Evolutionary conservation across 2,888 invertebrate species (phyloP).

Genomic region (Ptychoptera contaminata): DNA sequence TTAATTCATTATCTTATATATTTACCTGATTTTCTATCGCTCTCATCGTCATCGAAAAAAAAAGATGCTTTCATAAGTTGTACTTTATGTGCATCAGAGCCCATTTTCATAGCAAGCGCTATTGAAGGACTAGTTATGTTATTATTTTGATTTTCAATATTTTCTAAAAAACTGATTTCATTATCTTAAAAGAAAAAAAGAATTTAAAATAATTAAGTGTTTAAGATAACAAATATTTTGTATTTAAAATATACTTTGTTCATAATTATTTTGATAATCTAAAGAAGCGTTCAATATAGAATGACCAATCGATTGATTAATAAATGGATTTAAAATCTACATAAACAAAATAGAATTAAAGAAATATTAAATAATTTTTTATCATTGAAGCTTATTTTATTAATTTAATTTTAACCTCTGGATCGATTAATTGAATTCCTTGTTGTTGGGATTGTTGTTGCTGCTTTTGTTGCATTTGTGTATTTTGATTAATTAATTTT

Average conservation of each 20-base stretch:
- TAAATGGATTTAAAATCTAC: no score
- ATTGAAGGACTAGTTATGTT: conserved; percentile 40
- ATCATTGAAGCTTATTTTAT: no score
- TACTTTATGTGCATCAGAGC: conserved; percentile 48
- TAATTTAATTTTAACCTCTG: background rate
- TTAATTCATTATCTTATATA: background rate
- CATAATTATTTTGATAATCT: no score
- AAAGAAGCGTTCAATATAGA: no score
- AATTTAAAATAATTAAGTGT: no score
- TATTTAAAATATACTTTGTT: no score
- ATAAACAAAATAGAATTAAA: no score
- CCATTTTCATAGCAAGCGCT: conserved; percentile 42
- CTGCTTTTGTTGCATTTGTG: background rate
- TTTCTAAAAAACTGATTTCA: conserved; percentile 13
- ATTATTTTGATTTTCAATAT: conserved; percentile 11
- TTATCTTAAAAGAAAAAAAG: conserved; percentile 16
- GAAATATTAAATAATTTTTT: no score
- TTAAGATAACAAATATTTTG: no score
- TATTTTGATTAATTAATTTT: conserved; percentile 15
- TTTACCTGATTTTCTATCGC: background rate
- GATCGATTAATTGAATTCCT: background rate
- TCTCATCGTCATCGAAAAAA: conserved; percentile 28
- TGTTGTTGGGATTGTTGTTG: background rate
- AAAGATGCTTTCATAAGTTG: conserved; percentile 76
- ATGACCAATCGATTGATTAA: no score